Conservation (phyloP, 2,113 vertebrate genomes). For the mouse (Mus musculus) region GRCm39 chr11:35520001-35520500, state of each 20-base stretch:
- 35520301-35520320: not conserved
- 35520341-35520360: not conserved
- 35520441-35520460: too few species aligned
- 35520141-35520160: not conserved
- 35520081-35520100: not conserved
- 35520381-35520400: not conserved
- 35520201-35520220: accelerated
- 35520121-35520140: not conserved
- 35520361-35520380: not conserved
- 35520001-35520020: not conserved
- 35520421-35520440: not conserved
- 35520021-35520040: not conserved
- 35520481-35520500: not conserved
- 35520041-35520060: not conserved
- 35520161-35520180: accelerated
- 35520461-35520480: not conserved
- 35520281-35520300: not conserved
- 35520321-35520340: not conserved
- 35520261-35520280: accelerated
- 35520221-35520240: not conserved
- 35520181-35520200: not conserved
- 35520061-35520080: not conserved
- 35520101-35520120: not conserved
- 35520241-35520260: not conserved
- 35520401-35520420: not conserved